These are phyloP conservation scores for Takifugu bimaculatus DNA, from an alignment of 2,113 vertebrate species.

Conservation along the genomic window DNA sequence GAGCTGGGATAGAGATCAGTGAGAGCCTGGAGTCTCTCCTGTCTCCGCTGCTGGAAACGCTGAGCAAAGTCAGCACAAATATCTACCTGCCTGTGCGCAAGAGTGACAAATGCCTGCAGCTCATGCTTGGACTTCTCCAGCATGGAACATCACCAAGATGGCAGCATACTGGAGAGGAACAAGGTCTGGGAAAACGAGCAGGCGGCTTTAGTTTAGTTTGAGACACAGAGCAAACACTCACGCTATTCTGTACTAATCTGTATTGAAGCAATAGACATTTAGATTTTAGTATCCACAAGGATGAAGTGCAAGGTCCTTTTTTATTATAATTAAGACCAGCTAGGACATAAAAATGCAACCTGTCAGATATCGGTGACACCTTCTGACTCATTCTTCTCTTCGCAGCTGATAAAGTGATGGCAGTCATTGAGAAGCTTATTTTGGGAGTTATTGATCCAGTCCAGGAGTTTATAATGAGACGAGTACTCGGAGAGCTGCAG, in stretches of 20 bases:
- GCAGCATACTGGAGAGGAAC: conserved; percentile 1
- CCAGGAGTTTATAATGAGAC: conserved; percentile 81
- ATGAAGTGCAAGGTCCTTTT: too few species aligned
- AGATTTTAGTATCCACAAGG: too few species aligned
- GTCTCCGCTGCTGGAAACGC: conserved; percentile 83
- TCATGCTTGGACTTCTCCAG: conserved; percentile 81
- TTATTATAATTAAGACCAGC: too few species aligned
- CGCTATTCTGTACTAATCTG: too few species aligned
- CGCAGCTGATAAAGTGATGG: conserved; percentile 70
- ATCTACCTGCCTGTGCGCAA: conserved; percentile 85
- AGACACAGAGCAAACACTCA: too few species aligned
- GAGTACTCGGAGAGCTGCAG: conserved; percentile 79
- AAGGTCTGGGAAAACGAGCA: conserved; percentile 45
- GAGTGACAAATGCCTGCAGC: conserved; percentile 88
- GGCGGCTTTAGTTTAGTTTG: too few species aligned
- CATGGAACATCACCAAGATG: conserved; percentile 32
- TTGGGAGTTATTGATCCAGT: conserved; percentile 71
- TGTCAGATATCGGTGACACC: not conserved
- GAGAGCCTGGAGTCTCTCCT: conserved; percentile 76
- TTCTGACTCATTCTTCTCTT: conserved; percentile 14
- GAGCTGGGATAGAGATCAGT: conserved; percentile 43
- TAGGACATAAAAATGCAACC: too few species aligned
- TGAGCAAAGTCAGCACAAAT: conserved; percentile 83
- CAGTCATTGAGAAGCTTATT: conserved; percentile 66
- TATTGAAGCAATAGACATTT: too few species aligned